Conservation (phyloP, 1,140 invertebrate genomes). For the Sitodiplosis mosellana region DNA sequence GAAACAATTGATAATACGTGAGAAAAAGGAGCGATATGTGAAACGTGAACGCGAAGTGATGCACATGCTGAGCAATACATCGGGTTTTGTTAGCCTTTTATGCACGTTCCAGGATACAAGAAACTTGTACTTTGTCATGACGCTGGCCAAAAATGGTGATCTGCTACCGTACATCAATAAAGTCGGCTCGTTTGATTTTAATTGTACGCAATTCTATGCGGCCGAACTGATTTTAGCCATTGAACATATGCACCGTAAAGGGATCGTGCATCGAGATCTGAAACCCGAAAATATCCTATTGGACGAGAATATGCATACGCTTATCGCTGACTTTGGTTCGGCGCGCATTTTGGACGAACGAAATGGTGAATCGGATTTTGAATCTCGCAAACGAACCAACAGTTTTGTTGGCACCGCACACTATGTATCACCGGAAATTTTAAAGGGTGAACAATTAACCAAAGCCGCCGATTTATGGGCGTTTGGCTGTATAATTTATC, state of each 20-base stretch:
- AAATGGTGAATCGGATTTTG: constrained; percentile 13
- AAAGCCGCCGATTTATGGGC: constrained; percentile 93
- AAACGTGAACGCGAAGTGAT: constrained; percentile 37
- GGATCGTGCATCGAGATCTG: constrained; percentile 84
- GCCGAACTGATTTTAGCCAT: constrained; percentile 83
- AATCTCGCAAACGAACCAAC: constrained; percentile 37
- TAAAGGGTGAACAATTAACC: constrained; percentile 62
- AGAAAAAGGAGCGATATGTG: constrained; percentile 86
- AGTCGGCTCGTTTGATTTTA: constrained; percentile 74
- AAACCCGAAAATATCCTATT: constrained; percentile 81
- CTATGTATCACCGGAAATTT: constrained; percentile 92
- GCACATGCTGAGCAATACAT: constrained; percentile 27
- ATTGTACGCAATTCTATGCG: constrained; percentile 81
- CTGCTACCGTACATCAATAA: constrained; percentile 80
- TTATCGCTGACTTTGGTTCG: constrained; percentile 95
- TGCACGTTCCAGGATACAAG: constrained; percentile 93
- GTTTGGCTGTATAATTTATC: constrained; percentile 91
- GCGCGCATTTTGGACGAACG: constrained; percentile 55
- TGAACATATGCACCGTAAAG: constrained; percentile 77
- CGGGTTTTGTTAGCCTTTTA: constrained; percentile 83
- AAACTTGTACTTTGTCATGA: constrained; percentile 90
- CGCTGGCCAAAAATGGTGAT: constrained; percentile 89
- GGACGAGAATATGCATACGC: constrained; percentile 89
- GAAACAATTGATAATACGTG: constrained; percentile 77
- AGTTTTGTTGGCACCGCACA: constrained; percentile 99